Evolutionary conservation across 2,113 vertebrate genomes (phyloP), one percentile per base, ranked within the genome.

Genomic region (Chaetodon auriga): DNA sequence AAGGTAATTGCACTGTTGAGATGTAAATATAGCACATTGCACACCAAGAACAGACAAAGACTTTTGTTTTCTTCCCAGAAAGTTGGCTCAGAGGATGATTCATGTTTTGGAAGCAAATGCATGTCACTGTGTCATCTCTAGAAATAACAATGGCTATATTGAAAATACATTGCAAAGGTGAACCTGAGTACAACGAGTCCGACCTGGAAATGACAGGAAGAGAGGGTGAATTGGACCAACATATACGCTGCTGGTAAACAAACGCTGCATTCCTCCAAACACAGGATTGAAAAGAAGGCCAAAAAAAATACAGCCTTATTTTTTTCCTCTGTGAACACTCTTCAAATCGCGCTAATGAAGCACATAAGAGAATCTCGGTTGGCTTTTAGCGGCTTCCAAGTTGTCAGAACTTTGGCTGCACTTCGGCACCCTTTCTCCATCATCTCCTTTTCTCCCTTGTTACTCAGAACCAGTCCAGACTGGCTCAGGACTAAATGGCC

Each of bases 1-100:
- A 88, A 91, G 81, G 86, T 92, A 94, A 95, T 92, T 91, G 87
- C 82, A 90, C 80, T 83, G 90, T 87, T 90, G 76, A 61, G 73
- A 91, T 69, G 21, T 91, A 93, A 93, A 94, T 92, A 92, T 83
- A 94, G 86, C 48, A 75, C 80, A 83, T 74, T 54, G 70, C 57
- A 82, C 55, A 86, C 60, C 76, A 61, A 71, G 55, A 87, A 62
- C 78, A 78, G 64, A 92, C 85, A 90, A 79, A 91, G 82, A 76
- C 90, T 68, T 91, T 90, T 93, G 87, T 92, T 92, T 90, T 92
- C 76, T 82, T 87, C 84, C 68, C 80, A 83, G 87, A 91, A 87
- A 79, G 45, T 35, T 58, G 80, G 69, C 86, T 80, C 61, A 75
- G 70, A 68, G 51, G 68, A 77, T 89, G 75, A 92, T 80, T 88